These are phyloP conservation scores for Hymenopus coronatus DNA, from an alignment of 2,888 invertebrate genomes.

Conservation along the genomic window DNA sequence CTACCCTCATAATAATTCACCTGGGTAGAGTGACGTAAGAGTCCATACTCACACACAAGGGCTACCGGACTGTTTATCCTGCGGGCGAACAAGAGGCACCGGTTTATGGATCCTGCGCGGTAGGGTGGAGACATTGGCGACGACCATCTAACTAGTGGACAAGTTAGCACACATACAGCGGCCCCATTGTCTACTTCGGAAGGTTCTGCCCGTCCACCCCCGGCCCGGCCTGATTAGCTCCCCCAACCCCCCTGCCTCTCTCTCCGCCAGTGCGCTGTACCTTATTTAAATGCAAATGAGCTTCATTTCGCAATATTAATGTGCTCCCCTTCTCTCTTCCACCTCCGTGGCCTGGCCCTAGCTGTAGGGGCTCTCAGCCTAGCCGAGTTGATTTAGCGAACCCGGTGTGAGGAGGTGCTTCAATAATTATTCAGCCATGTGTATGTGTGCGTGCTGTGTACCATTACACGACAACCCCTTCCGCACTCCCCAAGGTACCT, in stretches of 20 bases:
- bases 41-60: background rate
- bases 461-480: background rate
- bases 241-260: slow-evolving; percentile 16
- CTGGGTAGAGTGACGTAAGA: background rate
- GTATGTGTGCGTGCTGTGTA: slow-evolving; percentile 20
- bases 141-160: slow-evolving; percentile 7
- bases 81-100: background rate
- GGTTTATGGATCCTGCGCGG: background rate
- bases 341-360: slow-evolving; percentile 33
- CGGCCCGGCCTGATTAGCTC: slow-evolving; percentile 21
- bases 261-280: slow-evolving; percentile 45
- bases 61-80: background rate
- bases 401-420: slow-evolving; percentile 24
- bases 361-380: background rate
- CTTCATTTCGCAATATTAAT: slow-evolving; percentile 87
- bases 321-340: slow-evolving; percentile 48
- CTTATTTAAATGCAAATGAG: slow-evolving; percentile 90
- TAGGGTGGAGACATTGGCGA: background rate
- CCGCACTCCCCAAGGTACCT: background rate
- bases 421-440: slow-evolving; percentile 31
- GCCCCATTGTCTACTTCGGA: slow-evolving; percentile 11
- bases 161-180: background rate
- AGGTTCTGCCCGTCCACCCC: background rate
- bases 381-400: slow-evolving; percentile 24
- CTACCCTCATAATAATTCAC: background rate